These are phyloP conservation scores for Bactericera cockerelli DNA, from an alignment of 1,140 invertebrate species.

Conservation along the genomic window DNA sequence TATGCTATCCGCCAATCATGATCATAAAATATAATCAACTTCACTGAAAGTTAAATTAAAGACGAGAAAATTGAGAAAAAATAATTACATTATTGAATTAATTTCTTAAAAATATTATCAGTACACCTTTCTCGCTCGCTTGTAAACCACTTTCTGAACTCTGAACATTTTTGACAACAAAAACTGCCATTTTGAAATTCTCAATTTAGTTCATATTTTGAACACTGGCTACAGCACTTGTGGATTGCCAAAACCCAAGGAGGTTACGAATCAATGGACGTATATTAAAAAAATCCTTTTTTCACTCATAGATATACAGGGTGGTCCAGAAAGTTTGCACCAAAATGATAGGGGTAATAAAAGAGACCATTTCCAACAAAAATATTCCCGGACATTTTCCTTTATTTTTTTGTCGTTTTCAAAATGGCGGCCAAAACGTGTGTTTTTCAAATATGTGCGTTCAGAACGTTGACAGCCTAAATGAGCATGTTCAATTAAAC, in stretches of 20 bases:
- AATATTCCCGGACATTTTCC: too few species aligned
- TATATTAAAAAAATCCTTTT: too few species aligned
- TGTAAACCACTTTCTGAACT: conserved; percentile 1
- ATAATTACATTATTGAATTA: not conserved
- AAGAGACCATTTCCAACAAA: too few species aligned
- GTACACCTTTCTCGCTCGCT: not conserved
- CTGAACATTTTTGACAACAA: not conserved
- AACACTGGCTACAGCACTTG: not conserved
- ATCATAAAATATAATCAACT: not conserved
- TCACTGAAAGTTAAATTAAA: not conserved
- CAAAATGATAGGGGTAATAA: too few species aligned
- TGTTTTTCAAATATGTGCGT: too few species aligned
- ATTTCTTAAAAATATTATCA: not conserved
- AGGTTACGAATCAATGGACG: too few species aligned
- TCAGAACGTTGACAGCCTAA: too few species aligned
- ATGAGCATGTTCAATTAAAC: too few species aligned
- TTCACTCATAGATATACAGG: too few species aligned
- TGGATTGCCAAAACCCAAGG: not conserved
- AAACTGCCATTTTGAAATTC: conserved; percentile 8
- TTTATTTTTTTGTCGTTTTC: too few species aligned
- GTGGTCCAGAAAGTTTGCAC: too few species aligned
- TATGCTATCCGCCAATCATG: not conserved
- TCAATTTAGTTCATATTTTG: not conserved
- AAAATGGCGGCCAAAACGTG: too few species aligned
- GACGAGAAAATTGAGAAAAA: not conserved